phyloP scores from a whole-genome alignment of 2,797 vertebrate species.

The Babyrousa celebensis region DNA sequence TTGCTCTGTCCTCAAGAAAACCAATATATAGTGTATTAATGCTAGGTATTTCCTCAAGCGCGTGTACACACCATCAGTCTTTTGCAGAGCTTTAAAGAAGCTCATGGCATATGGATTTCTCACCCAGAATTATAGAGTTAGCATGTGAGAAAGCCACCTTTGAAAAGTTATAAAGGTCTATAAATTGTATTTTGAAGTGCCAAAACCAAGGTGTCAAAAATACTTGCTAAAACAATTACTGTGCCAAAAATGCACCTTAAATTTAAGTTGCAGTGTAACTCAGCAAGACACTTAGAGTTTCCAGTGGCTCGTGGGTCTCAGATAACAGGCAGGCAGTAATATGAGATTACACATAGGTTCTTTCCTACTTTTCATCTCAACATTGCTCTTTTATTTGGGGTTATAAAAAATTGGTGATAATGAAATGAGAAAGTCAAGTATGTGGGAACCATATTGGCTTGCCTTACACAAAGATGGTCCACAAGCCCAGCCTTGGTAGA shows the following conservation, averaged over 20 bases:
- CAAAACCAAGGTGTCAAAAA: slow-evolving; percentile 75
- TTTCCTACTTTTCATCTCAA: slow-evolving; percentile 69
- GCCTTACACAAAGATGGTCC: not conserved
- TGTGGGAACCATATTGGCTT: slow-evolving; percentile 18
- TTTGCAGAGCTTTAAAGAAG: slow-evolving; percentile 22
- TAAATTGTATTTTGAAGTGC: slow-evolving; percentile 42
- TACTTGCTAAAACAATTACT: slow-evolving; percentile 74
- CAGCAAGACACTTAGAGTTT: slow-evolving; percentile 73
- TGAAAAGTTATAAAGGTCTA: slow-evolving; percentile 44
- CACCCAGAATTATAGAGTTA: not conserved
- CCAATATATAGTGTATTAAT: not conserved
- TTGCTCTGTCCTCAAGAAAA: slow-evolving; percentile 74
- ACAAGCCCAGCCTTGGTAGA: not conserved
- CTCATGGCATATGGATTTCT: slow-evolving; percentile 2
- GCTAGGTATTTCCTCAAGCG: slow-evolving; percentile 49
- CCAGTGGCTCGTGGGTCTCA: slow-evolving; percentile 68
- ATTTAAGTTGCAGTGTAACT: slow-evolving; percentile 75
- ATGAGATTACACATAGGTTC: slow-evolving; percentile 61
- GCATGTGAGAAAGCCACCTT: not conserved
- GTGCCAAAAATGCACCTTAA: slow-evolving; percentile 74
- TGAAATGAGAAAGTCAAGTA: slow-evolving; percentile 67
- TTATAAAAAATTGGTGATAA: slow-evolving; percentile 58
- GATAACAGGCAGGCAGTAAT: slow-evolving; percentile 59
- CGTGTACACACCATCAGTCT: not conserved
- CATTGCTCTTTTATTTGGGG: slow-evolving; percentile 19